A percentile compares a stretch with the other conserved stretches of the same genome.
phyloP scores from a whole-genome alignment of 2,797 vertebrate species.

The Galaxias olidus region DNA sequence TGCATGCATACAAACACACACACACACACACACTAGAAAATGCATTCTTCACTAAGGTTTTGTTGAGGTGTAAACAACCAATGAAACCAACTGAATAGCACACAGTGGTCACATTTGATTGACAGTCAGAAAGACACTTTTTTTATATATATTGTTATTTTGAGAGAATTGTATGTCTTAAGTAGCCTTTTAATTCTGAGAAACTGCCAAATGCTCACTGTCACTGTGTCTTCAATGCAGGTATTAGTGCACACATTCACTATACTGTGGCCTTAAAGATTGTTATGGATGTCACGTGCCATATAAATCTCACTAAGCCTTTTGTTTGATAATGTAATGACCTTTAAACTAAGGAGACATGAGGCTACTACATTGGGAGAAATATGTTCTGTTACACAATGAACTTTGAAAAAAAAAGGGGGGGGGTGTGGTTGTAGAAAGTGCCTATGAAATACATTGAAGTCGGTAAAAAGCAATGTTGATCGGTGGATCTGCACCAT shows the following conservation, averaged over 20 bases:
- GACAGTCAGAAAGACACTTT: slow-evolving; percentile 36
- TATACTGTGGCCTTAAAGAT: slow-evolving; percentile 47
- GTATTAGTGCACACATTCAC: slow-evolving; percentile 45
- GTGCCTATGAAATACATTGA: not conserved
- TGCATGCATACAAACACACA: slow-evolving; percentile 1
- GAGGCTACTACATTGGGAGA: slow-evolving; percentile 13
- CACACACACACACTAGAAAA: slow-evolving; percentile 8
- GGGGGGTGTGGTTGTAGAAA: no score
- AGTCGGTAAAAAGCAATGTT: slow-evolving; percentile 3
- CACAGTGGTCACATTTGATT: slow-evolving; percentile 16
- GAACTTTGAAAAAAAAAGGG: no score
- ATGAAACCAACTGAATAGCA: slow-evolving; percentile 7
- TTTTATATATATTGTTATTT: slow-evolving; percentile 46
- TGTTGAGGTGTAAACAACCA: slow-evolving; percentile 23
- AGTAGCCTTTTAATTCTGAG: slow-evolving; percentile 20
- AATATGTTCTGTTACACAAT: no score
- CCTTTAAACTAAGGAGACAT: slow-evolving; percentile 10
- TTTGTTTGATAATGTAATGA: slow-evolving; percentile 15
- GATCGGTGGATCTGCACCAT: no score
- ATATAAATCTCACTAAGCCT: slow-evolving; percentile 22
- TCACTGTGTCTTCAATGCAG: slow-evolving; percentile 23
- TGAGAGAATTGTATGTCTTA: slow-evolving; percentile 18
- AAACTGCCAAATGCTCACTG: slow-evolving; percentile 12
- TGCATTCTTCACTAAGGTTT: slow-evolving; percentile 23
- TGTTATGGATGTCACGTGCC: slow-evolving; percentile 17